These are phyloP conservation scores for Epicauta chinensis DNA, from an alignment of 1,140 invertebrate genomes.

Conservation along the genomic window DNA sequence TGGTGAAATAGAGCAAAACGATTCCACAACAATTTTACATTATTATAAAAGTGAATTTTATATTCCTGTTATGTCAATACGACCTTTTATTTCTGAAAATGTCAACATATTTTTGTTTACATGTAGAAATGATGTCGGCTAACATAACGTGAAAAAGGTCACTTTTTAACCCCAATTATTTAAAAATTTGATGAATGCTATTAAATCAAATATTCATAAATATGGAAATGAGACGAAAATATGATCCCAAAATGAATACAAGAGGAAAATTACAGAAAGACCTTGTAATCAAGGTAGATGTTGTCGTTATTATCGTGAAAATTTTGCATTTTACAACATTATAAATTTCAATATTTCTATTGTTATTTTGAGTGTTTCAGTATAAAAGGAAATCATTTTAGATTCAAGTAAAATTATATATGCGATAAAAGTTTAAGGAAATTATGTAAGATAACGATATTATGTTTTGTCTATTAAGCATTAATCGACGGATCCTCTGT, in stretches of 20 bases:
- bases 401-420: slow-evolving; percentile 10
- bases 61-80: too few species aligned
- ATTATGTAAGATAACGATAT: slow-evolving; percentile 3
- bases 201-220: slow-evolving; percentile 2
- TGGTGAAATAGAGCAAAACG: too few species aligned
- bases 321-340: too few species aligned
- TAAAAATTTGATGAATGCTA: slow-evolving; percentile 1
- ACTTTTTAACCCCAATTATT: too few species aligned
- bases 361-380: slow-evolving; percentile 3
- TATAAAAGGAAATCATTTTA: slow-evolving; percentile 4
- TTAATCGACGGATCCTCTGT: slow-evolving; percentile 12
- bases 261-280: slow-evolving; percentile 8
- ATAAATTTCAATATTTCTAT: neutral
- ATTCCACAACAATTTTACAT: too few species aligned
- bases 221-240: neutral
- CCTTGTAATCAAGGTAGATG: neutral
- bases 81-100: too few species aligned
- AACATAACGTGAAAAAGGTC: too few species aligned
- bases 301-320: slow-evolving; percentile 3
- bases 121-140: too few species aligned
- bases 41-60: too few species aligned
- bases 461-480: slow-evolving; percentile 13
- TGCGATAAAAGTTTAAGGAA: slow-evolving; percentile 10
- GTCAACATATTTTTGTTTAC: too few species aligned
- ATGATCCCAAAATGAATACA: neutral